phyloP scores from a whole-genome alignment of 2,113 vertebrate species.

The Pungitius pungitius region DNA sequence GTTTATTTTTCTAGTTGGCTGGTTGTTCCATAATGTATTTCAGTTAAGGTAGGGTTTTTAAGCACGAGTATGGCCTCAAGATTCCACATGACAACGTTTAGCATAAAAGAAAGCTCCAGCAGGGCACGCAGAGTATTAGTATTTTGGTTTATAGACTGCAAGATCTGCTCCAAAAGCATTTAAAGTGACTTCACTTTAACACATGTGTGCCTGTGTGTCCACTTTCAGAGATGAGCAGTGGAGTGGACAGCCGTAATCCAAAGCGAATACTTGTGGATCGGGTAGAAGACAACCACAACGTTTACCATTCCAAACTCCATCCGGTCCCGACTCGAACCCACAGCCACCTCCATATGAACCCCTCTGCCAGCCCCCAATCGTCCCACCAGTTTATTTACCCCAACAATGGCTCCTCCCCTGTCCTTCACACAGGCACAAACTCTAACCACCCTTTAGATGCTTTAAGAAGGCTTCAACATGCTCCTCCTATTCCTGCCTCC shows the following conservation, averaged over 20 bases:
- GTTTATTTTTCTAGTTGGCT: not conserved
- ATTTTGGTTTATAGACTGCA: not conserved
- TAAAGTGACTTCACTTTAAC: not conserved
- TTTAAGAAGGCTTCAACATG: constrained; percentile 71
- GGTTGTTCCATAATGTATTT: not conserved
- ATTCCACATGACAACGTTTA: too few relatives aligned
- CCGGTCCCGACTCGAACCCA: constrained; percentile 49
- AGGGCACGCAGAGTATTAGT: not conserved
- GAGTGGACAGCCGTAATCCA: constrained; percentile 56
- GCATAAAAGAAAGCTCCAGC: not conserved
- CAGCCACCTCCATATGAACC: constrained; percentile 60
- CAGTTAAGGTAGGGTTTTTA: not conserved
- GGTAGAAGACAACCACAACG: constrained; percentile 63
- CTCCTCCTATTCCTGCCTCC: constrained; percentile 57
- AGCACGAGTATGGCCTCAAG: too few relatives aligned
- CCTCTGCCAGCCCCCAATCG: constrained; percentile 64
- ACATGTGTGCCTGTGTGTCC: not conserved
- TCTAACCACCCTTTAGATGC: constrained; percentile 64
- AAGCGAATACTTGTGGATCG: constrained; percentile 53
- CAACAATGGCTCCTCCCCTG: constrained; percentile 69
- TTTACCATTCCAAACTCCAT: constrained; percentile 68
- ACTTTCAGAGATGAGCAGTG: constrained; percentile 64
- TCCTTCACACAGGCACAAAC: constrained; percentile 64
- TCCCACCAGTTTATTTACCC: constrained; percentile 67
- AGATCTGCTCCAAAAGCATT: not conserved